phyloP scores from a whole-genome alignment of 35 echinoderm and acorn worm species.

The Strongylocentrotus purpuratus region DNA sequence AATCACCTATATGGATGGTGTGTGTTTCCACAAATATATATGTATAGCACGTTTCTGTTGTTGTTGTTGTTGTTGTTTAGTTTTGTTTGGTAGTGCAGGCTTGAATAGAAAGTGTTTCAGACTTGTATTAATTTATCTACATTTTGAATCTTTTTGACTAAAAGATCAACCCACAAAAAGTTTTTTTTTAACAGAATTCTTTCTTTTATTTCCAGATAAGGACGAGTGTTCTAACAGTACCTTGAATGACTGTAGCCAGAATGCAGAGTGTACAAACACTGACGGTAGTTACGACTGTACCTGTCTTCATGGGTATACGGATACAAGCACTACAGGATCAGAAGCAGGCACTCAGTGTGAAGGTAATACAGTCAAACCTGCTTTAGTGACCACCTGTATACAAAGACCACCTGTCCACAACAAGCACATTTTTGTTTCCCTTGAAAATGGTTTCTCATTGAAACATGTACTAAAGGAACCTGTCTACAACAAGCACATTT shows the following conservation, averaged over 20 bases:
- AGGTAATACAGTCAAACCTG: background rate
- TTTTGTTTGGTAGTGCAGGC: background rate
- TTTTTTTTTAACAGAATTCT: background rate
- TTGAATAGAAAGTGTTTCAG: background rate
- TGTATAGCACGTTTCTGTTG: too few relatives aligned
- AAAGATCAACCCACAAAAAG: background rate
- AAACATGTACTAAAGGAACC: too few relatives aligned
- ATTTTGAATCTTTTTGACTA: too few relatives aligned
- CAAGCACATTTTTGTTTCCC: too few relatives aligned
- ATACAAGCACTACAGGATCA: background rate
- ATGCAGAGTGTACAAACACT: background rate
- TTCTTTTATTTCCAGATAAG: background rate
- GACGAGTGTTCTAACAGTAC: slow-evolving; percentile 24
- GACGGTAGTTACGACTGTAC: background rate
- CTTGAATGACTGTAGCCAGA: background rate
- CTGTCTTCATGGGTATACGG: background rate
- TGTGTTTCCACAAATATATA: too few relatives aligned
- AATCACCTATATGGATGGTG: too few relatives aligned
- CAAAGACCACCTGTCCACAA: too few relatives aligned
- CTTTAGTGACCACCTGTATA: too few relatives aligned
- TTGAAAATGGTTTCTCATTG: too few relatives aligned
- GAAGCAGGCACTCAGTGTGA: background rate
- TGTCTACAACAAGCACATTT: too few relatives aligned
- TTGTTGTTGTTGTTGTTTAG: background rate
- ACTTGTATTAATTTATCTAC: too few relatives aligned